Percentiles rank a stretch among this genome's conserved stretches.
Evolutionary conservation across 2,888 invertebrate genomes (phyloP).

Genomic region (Scaptomyza reducta): DNA sequence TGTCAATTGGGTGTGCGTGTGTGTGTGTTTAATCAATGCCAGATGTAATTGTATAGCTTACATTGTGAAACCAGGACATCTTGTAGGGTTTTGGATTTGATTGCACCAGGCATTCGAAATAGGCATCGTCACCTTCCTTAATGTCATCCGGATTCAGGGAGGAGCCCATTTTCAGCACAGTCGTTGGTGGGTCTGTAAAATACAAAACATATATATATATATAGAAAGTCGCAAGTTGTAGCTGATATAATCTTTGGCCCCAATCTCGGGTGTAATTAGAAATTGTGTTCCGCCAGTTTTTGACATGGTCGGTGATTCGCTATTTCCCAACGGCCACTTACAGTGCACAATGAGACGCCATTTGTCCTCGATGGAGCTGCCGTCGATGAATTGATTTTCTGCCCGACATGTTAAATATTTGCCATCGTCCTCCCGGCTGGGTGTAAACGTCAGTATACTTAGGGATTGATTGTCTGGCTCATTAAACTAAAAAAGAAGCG

Average conservation of each 20-base stretch:
- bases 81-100: constrained; percentile 94
- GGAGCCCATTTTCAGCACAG: constrained; percentile 92
- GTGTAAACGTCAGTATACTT: constrained; percentile 92
- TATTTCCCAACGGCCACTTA: constrained; percentile 86
- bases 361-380: constrained; percentile 93
- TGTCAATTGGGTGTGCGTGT: neutral
- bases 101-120: constrained; percentile 93
- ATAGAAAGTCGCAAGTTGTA: neutral
- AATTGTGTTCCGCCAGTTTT: neutral
- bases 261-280: constrained; percentile 53
- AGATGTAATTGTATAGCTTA: constrained; percentile 86
- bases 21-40: constrained; percentile 10
- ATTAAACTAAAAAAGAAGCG: constrained; percentile 87
- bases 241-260: constrained; percentile 16
- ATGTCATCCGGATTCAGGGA: constrained; percentile 93
- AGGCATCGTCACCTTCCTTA: constrained; percentile 95
- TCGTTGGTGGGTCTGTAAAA: constrained; percentile 91
- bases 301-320: neutral
- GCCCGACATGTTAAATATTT: constrained; percentile 95
- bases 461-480: constrained; percentile 92
- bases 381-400: constrained; percentile 93
- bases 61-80: constrained; percentile 94
- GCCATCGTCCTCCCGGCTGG: constrained; percentile 94
- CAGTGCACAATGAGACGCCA: constrained; percentile 95
- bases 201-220: constrained; percentile 64